phyloP scores from a whole-genome alignment of 1,140 invertebrate species.

The Brachionus asplanchnoidis region DNA sequence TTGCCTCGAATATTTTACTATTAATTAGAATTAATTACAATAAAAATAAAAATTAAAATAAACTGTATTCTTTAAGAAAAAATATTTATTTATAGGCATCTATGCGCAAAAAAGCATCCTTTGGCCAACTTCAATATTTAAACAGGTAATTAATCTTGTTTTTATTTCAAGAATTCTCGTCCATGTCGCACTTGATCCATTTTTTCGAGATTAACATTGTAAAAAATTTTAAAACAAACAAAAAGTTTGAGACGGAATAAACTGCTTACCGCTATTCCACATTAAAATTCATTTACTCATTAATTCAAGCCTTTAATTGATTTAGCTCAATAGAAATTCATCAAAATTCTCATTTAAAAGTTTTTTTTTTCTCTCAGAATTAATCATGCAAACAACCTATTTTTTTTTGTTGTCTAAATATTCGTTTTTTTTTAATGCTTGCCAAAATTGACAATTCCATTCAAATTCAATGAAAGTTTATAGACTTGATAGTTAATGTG shows the following conservation, averaged over 20 bases:
- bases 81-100: constrained; percentile 19
- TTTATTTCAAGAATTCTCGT: neutral
- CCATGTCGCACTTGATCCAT: constrained; percentile 19
- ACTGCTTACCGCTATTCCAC: neutral
- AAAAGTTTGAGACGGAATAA: neutral
- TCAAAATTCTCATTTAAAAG: neutral
- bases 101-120: neutral
- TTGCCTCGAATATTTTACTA: neutral
- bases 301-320: constrained; percentile 35
- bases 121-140: constrained; percentile 10
- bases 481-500: constrained; percentile 16
- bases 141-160: constrained; percentile 36
- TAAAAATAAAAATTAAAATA: neutral
- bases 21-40: constrained; percentile 37
- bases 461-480: neutral
- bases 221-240: constrained; percentile 16
- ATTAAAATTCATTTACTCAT: neutral
- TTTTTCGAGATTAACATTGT: neutral
- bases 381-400: constrained; percentile 29
- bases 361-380: neutral
- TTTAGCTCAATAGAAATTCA: neutral
- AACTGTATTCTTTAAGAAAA: neutral
- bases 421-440: constrained; percentile 3
- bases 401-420: neutral
- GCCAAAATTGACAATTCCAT: constrained; percentile 19